A percentile compares a stretch with the other conserved stretches of the same genome.
These are phyloP conservation scores for Chrysina gloriosa DNA, from an alignment of 2,888 invertebrate genomes.

Conservation along the genomic window DNA sequence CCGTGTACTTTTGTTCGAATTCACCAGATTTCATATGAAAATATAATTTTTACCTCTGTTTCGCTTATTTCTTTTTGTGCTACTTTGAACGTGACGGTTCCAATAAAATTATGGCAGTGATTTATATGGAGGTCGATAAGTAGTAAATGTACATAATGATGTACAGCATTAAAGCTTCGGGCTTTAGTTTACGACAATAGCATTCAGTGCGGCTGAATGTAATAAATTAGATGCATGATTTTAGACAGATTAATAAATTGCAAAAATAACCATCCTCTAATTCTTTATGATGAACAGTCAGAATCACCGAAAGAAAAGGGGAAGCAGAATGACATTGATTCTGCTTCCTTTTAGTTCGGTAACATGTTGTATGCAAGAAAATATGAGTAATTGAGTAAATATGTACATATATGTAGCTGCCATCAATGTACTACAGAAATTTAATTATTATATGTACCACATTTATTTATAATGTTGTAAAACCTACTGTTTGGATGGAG, in stretches of 20 bases:
- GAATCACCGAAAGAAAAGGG: too few species aligned
- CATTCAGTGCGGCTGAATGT: constrained; percentile 42
- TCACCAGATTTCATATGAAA: too few species aligned
- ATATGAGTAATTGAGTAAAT: neutral
- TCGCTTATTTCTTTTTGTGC: too few species aligned
- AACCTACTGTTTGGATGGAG: too few species aligned
- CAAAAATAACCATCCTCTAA: constrained; percentile 39
- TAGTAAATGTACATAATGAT: constrained; percentile 15
- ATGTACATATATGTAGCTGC: neutral
- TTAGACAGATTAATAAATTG: constrained; percentile 41
- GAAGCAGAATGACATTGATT: too few species aligned
- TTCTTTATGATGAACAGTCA: too few species aligned
- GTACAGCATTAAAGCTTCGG: constrained; percentile 31
- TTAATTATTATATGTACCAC: too few species aligned
- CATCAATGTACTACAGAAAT: neutral
- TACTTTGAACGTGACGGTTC: too few species aligned
- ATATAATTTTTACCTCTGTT: too few species aligned
- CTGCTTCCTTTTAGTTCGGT: neutral
- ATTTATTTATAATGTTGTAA: too few species aligned
- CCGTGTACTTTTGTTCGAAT: too few species aligned
- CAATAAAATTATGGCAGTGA: neutral
- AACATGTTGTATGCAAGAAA: neutral
- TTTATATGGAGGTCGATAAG: constrained; percentile 12
- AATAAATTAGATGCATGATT: constrained; percentile 42
- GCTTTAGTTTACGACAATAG: constrained; percentile 32